Conservation (phyloP, 2,113 vertebrate species). For the Rhinolophus sinicus region DNA sequence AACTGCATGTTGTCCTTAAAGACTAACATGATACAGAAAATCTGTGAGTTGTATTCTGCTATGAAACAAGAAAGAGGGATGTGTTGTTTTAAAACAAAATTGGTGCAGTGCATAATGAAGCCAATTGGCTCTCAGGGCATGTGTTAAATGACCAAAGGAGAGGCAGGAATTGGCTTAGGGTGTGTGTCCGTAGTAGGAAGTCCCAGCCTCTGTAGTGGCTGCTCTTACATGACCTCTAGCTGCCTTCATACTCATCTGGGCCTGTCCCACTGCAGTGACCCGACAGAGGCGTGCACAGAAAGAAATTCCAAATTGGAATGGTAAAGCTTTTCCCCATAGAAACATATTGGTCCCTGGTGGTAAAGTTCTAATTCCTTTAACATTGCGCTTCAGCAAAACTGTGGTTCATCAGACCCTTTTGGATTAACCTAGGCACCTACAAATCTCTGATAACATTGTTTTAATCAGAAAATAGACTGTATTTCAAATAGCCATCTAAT, state of each 20-base stretch:
- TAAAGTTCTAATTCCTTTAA: constrained; percentile 7
- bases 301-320: neutral
- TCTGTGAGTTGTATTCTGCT: neutral
- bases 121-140: neutral
- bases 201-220: neutral
- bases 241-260: neutral
- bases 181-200: neutral
- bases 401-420: neutral
- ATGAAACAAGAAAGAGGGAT: neutral
- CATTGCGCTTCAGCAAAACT: neutral
- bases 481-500: neutral
- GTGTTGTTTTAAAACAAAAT: neutral
- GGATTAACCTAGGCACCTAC: neutral
- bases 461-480: constrained; percentile 17
- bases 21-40: constrained; percentile 27
- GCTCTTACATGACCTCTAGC: neutral
- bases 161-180: neutral
- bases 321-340: neutral
- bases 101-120: neutral
- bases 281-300: neutral
- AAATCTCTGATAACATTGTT: constrained; percentile 23
- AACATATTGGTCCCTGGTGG: neutral
- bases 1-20: constrained; percentile 10
- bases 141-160: neutral
- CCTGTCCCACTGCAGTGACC: neutral